These are phyloP conservation scores for Athetis lepigone DNA, from an alignment of 2,888 invertebrate species.

Conservation along the genomic window DNA sequence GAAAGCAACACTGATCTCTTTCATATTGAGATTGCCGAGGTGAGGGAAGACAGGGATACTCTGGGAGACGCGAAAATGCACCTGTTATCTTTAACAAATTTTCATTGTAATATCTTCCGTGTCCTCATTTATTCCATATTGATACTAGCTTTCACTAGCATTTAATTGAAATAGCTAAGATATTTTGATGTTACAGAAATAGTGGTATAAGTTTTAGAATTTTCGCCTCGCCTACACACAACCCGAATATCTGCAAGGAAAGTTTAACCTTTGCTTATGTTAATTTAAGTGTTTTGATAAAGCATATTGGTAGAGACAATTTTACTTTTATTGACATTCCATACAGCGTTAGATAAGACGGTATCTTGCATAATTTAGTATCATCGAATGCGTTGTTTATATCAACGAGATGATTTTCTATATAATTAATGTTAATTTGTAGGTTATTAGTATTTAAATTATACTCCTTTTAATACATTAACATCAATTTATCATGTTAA, in stretches of 20 bases:
- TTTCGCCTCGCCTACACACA: background rate
- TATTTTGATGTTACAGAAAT: too few species aligned
- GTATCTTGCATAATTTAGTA: conserved; percentile 29
- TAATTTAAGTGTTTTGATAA: conserved; percentile 25
- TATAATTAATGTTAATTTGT: conserved; percentile 30
- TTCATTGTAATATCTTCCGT: too few species aligned
- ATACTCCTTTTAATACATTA: conserved; percentile 43
- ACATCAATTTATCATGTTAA: conserved; percentile 44
- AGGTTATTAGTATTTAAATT: conserved; percentile 45
- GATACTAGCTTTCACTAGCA: too few species aligned
- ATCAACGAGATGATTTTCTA: conserved; percentile 21
- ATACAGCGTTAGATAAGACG: conserved; percentile 19
- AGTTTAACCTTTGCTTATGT: conserved; percentile 21
- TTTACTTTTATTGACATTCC: conserved; percentile 32
- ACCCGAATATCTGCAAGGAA: conserved; percentile 39
- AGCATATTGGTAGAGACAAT: too few species aligned
- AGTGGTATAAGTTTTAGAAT: too few species aligned
- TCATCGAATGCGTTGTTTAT: conserved; percentile 11
- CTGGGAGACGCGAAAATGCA: too few species aligned
- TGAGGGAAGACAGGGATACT: too few species aligned
- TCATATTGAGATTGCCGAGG: too few species aligned
- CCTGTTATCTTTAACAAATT: too few species aligned
- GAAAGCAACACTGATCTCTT: too few species aligned
- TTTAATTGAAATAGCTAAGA: too few species aligned
- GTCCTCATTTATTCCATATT: too few species aligned